Evolutionary conservation across 2,888 invertebrate species (phyloP).

Genomic region (Euspilapteryx auroguttella): DNA sequence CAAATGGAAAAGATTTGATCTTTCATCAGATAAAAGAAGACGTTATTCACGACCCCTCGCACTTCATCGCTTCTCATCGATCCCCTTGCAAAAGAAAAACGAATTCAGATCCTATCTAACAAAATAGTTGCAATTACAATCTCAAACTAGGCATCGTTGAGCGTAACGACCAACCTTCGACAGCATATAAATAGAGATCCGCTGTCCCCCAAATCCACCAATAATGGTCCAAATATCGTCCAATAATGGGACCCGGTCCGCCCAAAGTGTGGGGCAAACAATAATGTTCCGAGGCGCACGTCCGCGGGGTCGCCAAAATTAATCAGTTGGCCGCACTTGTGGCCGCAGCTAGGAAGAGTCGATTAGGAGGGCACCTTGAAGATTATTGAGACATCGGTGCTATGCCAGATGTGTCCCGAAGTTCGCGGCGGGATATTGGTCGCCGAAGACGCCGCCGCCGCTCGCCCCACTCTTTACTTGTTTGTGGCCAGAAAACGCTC

Average conservation of each 20-base stretch:
- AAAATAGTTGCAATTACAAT: slow-evolving; percentile 49
- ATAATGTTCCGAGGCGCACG: slow-evolving; percentile 39
- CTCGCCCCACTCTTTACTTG: slow-evolving; percentile 48
- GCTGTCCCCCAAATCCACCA: slow-evolving; percentile 18
- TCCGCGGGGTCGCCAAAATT: slow-evolving; percentile 41
- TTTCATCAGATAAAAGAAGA: too few relatives aligned
- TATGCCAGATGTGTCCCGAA: slow-evolving; percentile 49
- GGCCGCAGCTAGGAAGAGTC: slow-evolving; percentile 51
- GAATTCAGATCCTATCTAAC: slow-evolving; percentile 36
- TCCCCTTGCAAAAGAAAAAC: too few relatives aligned
- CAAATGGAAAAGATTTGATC: too few relatives aligned
- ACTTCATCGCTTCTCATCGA: too few relatives aligned
- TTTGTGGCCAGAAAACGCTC: slow-evolving; percentile 44
- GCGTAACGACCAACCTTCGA: slow-evolving; percentile 34
- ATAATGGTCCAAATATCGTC: slow-evolving; percentile 47
- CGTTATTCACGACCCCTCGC: too few relatives aligned
- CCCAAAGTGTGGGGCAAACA: slow-evolving; percentile 39
- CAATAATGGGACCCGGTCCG: slow-evolving; percentile 39
- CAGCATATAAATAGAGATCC: slow-evolving; percentile 37
- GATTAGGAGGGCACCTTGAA: slow-evolving; percentile 56
- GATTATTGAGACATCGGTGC: slow-evolving; percentile 57
- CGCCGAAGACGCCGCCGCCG: slow-evolving; percentile 43
- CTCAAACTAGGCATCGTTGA: slow-evolving; percentile 31
- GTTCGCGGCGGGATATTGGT: too few relatives aligned
- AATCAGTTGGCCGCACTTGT: slow-evolving; percentile 61